phyloP scores from a whole-genome alignment of 1,140 invertebrate genomes.

The Lepidurus packardi region DNA sequence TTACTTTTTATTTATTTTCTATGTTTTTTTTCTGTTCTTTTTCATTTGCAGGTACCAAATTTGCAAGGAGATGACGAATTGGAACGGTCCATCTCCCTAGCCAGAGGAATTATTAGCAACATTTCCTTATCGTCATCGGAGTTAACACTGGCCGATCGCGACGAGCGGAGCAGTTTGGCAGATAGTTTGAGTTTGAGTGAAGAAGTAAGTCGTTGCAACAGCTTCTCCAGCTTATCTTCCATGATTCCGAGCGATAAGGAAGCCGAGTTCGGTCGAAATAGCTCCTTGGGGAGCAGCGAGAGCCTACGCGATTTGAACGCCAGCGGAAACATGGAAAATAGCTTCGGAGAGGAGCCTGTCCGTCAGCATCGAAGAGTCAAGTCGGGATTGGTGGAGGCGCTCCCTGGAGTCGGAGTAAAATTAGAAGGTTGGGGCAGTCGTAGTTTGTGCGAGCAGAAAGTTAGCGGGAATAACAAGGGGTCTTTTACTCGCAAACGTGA shows the following conservation, averaged over 20 bases:
- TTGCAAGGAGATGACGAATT: background rate
- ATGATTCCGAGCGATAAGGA: slow-evolving; percentile 16
- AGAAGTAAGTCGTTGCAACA: slow-evolving; percentile 30
- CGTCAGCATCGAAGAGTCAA: slow-evolving; percentile 28
- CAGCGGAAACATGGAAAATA: slow-evolving; percentile 1
- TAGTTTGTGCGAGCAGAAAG: slow-evolving; percentile 34
- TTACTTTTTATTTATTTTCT: background rate
- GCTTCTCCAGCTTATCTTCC: slow-evolving; percentile 32
- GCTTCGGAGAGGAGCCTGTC: background rate
- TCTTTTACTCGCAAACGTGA: slow-evolving; percentile 52
- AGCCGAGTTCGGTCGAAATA: background rate
- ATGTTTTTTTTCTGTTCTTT: background rate
- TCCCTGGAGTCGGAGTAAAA: slow-evolving; percentile 36
- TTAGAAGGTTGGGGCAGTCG: slow-evolving; percentile 26
- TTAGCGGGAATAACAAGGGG: slow-evolving; percentile 37
- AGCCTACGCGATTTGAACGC: background rate
- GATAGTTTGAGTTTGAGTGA: slow-evolving; percentile 32
- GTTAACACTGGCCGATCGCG: slow-evolving; percentile 20
- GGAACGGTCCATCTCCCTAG: slow-evolving; percentile 8
- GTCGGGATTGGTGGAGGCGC: slow-evolving; percentile 33
- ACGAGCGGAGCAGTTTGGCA: slow-evolving; percentile 24
- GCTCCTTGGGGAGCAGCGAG: background rate
- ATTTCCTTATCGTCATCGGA: background rate
- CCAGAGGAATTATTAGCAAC: background rate
- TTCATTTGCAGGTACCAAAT: background rate